Conservation (phyloP, 2,888 invertebrate genomes). For the Euspilapteryx auroguttella region DNA sequence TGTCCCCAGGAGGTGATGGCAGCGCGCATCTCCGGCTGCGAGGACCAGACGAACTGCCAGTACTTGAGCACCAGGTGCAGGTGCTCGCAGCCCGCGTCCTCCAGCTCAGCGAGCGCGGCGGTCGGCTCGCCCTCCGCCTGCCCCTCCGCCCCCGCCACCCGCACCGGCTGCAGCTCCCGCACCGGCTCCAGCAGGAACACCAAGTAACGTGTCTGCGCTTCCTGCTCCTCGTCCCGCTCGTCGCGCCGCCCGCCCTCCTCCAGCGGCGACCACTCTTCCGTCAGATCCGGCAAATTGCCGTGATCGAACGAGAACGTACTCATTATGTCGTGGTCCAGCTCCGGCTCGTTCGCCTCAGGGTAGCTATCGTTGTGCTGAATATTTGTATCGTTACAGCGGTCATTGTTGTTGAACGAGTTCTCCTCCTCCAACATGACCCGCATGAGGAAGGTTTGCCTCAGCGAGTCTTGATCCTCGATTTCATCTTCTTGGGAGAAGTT, state of each 20-base stretch:
- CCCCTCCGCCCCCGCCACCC: slow-evolving; percentile 21
- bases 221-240: slow-evolving; percentile 24
- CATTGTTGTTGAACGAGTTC: slow-evolving; percentile 8
- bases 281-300: slow-evolving; percentile 35
- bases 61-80: slow-evolving; percentile 36
- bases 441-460: slow-evolving; percentile 17
- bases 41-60: slow-evolving; percentile 31
- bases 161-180: slow-evolving; percentile 23
- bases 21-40: slow-evolving; percentile 31
- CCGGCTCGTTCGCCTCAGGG: slow-evolving; percentile 27
- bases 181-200: slow-evolving; percentile 36
- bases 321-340: slow-evolving; percentile 24
- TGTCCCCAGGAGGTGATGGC: slow-evolving; percentile 34
- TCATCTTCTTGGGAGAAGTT: slow-evolving; percentile 14
- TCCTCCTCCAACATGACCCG: slow-evolving; percentile 15
- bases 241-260: slow-evolving; percentile 39
- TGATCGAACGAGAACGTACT: slow-evolving; percentile 35
- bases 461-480: slow-evolving; percentile 11
- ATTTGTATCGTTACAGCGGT: slow-evolving; percentile 32
- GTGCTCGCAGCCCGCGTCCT: slow-evolving; percentile 35
- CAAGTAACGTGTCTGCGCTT: no score
- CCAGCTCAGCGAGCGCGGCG: no score
- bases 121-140: slow-evolving; percentile 32
- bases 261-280: slow-evolving; percentile 39
- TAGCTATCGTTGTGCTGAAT: slow-evolving; percentile 45